phyloP scores from a whole-genome alignment of 1,140 invertebrate genomes.

The Ladona fulva region DNA sequence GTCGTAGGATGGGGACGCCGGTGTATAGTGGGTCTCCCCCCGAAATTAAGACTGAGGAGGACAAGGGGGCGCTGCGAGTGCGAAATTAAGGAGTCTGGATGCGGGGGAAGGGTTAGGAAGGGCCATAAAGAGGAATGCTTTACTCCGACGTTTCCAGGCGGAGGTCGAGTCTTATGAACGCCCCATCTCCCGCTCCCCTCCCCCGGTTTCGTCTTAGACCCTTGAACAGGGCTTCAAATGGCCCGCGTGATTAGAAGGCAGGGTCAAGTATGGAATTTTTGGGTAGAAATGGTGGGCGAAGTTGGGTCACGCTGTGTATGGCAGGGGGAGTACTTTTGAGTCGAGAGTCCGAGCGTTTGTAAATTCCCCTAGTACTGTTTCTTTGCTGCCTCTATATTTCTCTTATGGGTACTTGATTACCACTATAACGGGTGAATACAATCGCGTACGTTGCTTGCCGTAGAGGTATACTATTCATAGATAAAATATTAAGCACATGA shows the following conservation, averaged over 20 bases:
- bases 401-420: too few species aligned
- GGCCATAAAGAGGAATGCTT: neutral
- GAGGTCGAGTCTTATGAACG: neutral
- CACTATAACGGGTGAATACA: too few species aligned
- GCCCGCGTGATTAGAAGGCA: neutral
- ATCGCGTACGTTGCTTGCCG: too few species aligned
- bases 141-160: neutral
- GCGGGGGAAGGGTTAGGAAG: neutral
- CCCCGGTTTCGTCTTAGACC: neutral
- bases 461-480: too few species aligned
- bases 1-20: neutral
- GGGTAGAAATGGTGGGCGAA: too few species aligned
- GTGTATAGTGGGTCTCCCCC: neutral
- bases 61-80: neutral
- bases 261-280: neutral
- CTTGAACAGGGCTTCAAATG: conserved; percentile 1
- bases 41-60: neutral
- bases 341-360: too few species aligned
- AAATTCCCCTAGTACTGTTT: too few species aligned
- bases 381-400: too few species aligned
- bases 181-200: neutral
- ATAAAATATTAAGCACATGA: too few species aligned
- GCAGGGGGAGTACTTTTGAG: too few species aligned
- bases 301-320: too few species aligned
- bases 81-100: neutral